Base-by-base conservation (phyloP, 2,797 vertebrate genomes). In the Gila robusta region DNA sequence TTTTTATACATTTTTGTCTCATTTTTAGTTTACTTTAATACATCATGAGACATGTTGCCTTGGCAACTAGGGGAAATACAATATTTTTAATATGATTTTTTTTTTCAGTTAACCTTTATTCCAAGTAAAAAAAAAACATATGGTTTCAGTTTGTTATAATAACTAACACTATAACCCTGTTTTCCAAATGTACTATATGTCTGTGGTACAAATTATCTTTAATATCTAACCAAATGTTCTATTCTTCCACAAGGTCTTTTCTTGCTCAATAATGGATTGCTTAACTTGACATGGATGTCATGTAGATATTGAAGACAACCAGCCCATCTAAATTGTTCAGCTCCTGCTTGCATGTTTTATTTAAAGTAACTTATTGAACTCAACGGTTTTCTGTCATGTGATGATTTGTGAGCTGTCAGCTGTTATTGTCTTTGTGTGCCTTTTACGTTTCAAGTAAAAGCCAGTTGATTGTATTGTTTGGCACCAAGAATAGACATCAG, bases 331-430 rank as follows among this genome's bases (percentile, higher is more conserved):
- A 76, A 67, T 54, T 67, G 56, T 77, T 84, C 44, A 26, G 59
- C 62, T 83, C 28, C 56, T 76, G 26, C 21, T 49, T 41, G 72
- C 59, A 76, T 39, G 8, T 74, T 74, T 62, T 64, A 83, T 83
- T 83, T 35, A 11, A 64, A 83, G 81, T 64, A 74, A 83, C n/a
- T 83, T 62, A 64, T 74, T 66, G 70, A 83, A 74, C 54, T 44
- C 39, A 49, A 47, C 6, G 59, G 32, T 83, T 76, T 76, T 21
- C 32, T 83, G 72, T 76, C 72, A 67, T 83, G 59, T 76, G 82
- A 28, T 67, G 82, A 76, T 83, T 83, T 0, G 32, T 76, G 82
- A 76, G 44, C 59, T 83, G 82, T 83, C 72, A 83, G 41, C 72
- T 67, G 44, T 76, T 83, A 76, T 76, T 76, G 83, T 79, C 37